Evolutionary conservation across 2,113 vertebrate genomes (phyloP).

Genomic region (Takifugu bimaculatus): DNA sequence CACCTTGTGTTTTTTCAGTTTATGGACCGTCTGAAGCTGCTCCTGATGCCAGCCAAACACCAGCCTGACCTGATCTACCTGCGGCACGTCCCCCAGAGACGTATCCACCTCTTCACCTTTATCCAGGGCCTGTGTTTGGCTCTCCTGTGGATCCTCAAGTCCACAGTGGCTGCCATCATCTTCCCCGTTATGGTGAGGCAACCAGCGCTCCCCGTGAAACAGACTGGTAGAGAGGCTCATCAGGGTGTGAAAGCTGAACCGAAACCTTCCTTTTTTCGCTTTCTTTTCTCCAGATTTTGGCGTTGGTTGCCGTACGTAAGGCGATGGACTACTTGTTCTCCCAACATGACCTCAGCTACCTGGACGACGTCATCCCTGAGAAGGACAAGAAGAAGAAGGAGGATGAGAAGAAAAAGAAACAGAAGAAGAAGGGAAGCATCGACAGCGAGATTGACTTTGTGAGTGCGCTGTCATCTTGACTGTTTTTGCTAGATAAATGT

Average conservation of each 20-base stretch:
- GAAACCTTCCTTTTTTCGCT: background rate
- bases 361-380: conserved; percentile 98
- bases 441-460: conserved; percentile 96
- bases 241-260: background rate
- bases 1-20: conserved; percentile 76
- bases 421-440: conserved; percentile 94
- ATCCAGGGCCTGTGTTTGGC: conserved; percentile 91
- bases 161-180: conserved; percentile 94
- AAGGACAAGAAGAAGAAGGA: conserved; percentile 99
- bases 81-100: conserved; percentile 90
- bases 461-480: conserved; percentile 52
- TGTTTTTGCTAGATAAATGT: background rate
- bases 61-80: conserved; percentile 98
- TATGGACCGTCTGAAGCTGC: conserved; percentile 95
- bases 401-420: conserved; percentile 94
- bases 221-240: background rate
- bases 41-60: conserved; percentile 96
- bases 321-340: conserved; percentile 98
- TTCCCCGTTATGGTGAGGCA: conserved; percentile 93
- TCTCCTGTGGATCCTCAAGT: conserved; percentile 96
- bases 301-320: conserved; percentile 92
- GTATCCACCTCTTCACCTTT: conserved; percentile 96
- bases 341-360: conserved; percentile 94
- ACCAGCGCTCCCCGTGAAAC: background rate
- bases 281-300: conserved; percentile 80